Evolutionary conservation across 2,797 vertebrate genomes (phyloP).

Genomic region (Darevskia mixta): DNA sequence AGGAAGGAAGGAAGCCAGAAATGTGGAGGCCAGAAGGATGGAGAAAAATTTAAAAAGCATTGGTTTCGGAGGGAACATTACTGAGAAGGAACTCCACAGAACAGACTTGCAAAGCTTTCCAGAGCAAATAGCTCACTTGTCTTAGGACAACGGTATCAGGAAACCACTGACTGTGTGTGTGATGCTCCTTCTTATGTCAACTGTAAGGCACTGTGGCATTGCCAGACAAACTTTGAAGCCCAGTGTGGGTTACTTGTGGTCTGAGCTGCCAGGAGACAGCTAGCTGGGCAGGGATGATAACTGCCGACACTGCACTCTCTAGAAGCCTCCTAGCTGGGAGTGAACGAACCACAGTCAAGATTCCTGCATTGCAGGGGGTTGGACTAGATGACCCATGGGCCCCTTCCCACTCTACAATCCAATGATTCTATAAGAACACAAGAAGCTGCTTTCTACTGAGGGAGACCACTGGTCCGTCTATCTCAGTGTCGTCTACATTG

Average conservation of each 20-base stretch:
- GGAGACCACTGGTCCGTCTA: too few relatives aligned
- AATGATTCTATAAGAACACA: not conserved
- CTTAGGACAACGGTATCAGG: not conserved
- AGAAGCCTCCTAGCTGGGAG: not conserved
- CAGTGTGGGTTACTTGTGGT: not conserved
- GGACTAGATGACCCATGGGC: not conserved
- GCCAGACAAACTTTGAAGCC: not conserved
- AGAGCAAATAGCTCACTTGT: not conserved
- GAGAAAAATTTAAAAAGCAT: conserved; percentile 30
- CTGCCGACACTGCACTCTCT: not conserved
- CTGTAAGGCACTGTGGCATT: not conserved
- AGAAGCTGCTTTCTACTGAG: not conserved
- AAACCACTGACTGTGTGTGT: not conserved
- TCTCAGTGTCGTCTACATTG: too few relatives aligned
- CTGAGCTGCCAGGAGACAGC: too few relatives aligned
- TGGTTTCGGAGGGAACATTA: not conserved
- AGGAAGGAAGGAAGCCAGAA: conserved; percentile 75
- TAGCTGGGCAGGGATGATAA: not conserved
- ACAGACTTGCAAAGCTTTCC: conserved; percentile 37
- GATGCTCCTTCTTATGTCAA: not conserved
- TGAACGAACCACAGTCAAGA: not conserved
- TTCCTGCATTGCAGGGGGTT: too few relatives aligned
- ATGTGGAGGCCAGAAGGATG: conserved; percentile 50
- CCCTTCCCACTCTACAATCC: not conserved
- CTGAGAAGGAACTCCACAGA: not conserved